A percentile compares a stretch with the other conserved stretches of the same genome.
Conservation (phyloP, 2,888 invertebrate species). For the Aproaerema taeniolella region DNA sequence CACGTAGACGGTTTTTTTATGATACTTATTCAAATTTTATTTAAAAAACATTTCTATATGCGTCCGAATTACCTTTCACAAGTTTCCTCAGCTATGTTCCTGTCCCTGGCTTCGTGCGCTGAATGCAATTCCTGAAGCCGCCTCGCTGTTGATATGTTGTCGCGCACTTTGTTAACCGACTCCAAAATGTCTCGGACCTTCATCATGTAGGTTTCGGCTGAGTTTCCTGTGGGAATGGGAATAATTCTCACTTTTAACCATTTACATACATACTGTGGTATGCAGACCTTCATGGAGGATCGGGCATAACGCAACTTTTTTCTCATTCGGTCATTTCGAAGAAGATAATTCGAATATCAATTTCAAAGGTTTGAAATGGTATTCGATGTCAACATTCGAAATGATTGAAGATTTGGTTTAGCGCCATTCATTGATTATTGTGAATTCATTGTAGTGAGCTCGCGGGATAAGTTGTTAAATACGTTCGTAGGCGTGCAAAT, state of each 20-base stretch:
- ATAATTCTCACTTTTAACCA: too few relatives aligned
- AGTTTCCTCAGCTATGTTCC: conserved; percentile 89
- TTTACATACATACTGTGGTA: not conserved
- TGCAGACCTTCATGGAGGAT: not conserved
- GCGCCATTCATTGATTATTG: not conserved
- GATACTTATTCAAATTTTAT: too few relatives aligned
- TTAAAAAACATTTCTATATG: too few relatives aligned
- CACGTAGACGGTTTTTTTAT: too few relatives aligned
- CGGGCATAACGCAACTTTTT: not conserved
- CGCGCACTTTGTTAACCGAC: conserved; percentile 79
- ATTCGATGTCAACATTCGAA: too few relatives aligned
- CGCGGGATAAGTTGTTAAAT: too few relatives aligned
- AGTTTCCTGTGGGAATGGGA: conserved; percentile 39
- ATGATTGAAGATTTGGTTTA: too few relatives aligned
- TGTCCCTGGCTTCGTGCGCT: conserved; percentile 84
- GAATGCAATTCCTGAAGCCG: conserved; percentile 80
- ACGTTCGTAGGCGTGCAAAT: too few relatives aligned
- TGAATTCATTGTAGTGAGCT: too few relatives aligned
- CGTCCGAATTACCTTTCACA: conserved; percentile 73
- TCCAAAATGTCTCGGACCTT: conserved; percentile 80
- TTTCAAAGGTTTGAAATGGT: not conserved
- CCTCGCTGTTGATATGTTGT: conserved; percentile 78
- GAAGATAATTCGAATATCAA: not conserved
- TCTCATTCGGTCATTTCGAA: not conserved
- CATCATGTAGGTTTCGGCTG: conserved; percentile 58